Base-by-base conservation (phyloP, 2,888 invertebrate species). In the Andrena dorsata region DNA sequence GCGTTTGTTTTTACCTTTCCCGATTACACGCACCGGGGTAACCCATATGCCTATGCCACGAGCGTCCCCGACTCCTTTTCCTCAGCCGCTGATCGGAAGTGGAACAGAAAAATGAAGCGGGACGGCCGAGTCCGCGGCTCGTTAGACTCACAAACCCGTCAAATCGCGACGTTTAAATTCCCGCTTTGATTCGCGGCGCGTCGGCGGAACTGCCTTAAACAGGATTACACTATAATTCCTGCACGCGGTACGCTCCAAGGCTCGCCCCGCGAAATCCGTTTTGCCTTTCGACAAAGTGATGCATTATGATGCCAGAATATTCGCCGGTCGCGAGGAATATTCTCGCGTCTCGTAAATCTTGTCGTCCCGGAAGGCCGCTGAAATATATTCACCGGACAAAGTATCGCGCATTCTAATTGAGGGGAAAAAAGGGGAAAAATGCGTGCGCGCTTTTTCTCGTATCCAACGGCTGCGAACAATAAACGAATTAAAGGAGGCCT, bases 221-320 rank as follows among this genome's bases (percentile, higher is more conserved):
- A 66, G 71, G 84, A 86, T 86, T 86, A 86, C 77, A 77, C 26
- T 69, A 60, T 80, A 81, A 83, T 83, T 80, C 76, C 80, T 69
- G 74, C 71, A 86, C 56, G 80, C 74, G 80, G 80, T 83, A 77
- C 53, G 80, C 68, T 56, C 35, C 20, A 53, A 66, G 51, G 58
- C 41, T 49, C 64, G 76, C 69, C 51, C 20, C 51, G 71, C 63
- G 75, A 70, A 84, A 86, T 86, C 75, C 83, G 72, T 83, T 83
- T 77, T 77, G 75, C 83, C 56, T 70, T 86, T 86, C 73, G 78
- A 74, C 76, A 86, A 76, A 81, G 84, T 49, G 84, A 77, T 58
- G 81, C 86, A 81, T 86, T 74, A 81, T 79, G 86, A 84, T 86
- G 76, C 73, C 70, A 74, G 81, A 76, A 82, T 86, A 83, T 80